Evolutionary conservation across 2,113 vertebrate genomes (phyloP).

Genomic region (Syngnathus typhle): DNA sequence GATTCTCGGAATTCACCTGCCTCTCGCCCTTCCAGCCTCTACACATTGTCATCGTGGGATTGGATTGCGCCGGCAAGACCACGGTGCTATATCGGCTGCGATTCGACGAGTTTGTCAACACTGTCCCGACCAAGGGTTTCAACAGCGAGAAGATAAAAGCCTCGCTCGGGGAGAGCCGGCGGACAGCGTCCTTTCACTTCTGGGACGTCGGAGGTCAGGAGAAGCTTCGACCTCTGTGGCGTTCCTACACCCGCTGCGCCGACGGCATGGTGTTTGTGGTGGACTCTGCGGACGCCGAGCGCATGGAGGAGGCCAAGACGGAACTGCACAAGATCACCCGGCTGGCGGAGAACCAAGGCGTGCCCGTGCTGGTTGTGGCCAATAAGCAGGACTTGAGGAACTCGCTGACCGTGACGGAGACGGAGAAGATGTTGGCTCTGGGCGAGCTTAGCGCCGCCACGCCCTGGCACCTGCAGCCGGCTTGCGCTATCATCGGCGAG

Average conservation of each 20-base stretch:
- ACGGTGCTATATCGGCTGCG: conserved; percentile 91
- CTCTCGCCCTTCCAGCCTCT: conserved; percentile 84
- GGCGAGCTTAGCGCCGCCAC: conserved; percentile 84
- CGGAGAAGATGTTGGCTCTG: conserved; percentile 87
- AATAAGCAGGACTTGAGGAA: conserved; percentile 97
- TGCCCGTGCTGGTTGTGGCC: conserved; percentile 89
- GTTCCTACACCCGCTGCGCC: conserved; percentile 93
- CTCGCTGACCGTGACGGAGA: conserved; percentile 82
- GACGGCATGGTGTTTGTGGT: conserved; percentile 97
- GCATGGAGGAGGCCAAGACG: conserved; percentile 97
- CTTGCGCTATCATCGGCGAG: conserved; percentile 95
- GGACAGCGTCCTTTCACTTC: conserved; percentile 90
- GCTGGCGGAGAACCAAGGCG: conserved; percentile 88
- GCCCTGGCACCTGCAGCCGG: conserved; percentile 92
- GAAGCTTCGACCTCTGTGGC: conserved; percentile 95
- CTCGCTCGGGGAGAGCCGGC: conserved; percentile 76
- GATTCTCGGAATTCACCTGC: conserved; percentile 84
- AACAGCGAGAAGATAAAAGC: conserved; percentile 92
- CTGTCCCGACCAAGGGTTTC: conserved; percentile 94
- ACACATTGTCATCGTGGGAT: conserved; percentile 89
- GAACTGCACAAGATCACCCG: conserved; percentile 93
- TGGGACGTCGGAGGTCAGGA: conserved; percentile 98
- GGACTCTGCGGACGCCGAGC: conserved; percentile 90
- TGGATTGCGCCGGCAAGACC: conserved; percentile 93
- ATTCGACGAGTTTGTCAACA: conserved; percentile 98